Evolutionary conservation across 2,797 vertebrate species (phyloP), one percentile per base, ranked within the genome.

Genomic region (Microchirus variegatus): DNA sequence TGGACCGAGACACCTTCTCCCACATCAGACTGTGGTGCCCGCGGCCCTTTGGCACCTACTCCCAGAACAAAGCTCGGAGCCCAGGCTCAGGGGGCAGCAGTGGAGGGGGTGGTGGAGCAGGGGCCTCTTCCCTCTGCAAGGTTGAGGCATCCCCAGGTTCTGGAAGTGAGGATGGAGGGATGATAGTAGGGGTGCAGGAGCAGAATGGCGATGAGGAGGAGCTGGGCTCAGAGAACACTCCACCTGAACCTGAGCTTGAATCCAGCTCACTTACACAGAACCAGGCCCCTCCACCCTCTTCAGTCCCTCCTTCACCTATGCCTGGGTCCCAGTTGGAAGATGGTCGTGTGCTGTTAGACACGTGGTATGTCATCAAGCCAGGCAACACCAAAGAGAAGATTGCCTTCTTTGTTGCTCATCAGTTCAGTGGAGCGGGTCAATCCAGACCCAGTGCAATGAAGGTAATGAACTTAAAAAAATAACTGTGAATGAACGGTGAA

Each of bases 351-450:
- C 85, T 98, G 70, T 80, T 99, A 81, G 97, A 99, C 88, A 99
- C 97, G 0, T 98, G 97, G 97, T 98, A 98, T 41, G 97, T 98
- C 53, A 99, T 99, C 81, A 99, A 99, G 50, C 97, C 97, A 0
- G 97, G 97, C 17, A 99, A 98, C 89, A 98, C 97, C 62, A 98
- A 98, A 91, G 97, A 99, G 90, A 99, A 99, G 80, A 96, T 98
- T 11, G 97, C 97, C 10, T 98, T 99, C 70, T 99, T 99, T 8
- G 96, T 99, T 73, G 97, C 96, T 0, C 96, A 99, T 80, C 97
- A 98, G 88, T 98, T 96, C 18, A 94, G 94, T 0, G 94, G 94
- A 1, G 84, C 91, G 9, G 87, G 89, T 0, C 87, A 92, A 63
- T 82, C 90, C 19, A 90, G 96, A 2, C 94, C 94, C 36, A 94